phyloP scores from a whole-genome alignment of 2,888 invertebrate species.

The Heliconius cydno region DNA sequence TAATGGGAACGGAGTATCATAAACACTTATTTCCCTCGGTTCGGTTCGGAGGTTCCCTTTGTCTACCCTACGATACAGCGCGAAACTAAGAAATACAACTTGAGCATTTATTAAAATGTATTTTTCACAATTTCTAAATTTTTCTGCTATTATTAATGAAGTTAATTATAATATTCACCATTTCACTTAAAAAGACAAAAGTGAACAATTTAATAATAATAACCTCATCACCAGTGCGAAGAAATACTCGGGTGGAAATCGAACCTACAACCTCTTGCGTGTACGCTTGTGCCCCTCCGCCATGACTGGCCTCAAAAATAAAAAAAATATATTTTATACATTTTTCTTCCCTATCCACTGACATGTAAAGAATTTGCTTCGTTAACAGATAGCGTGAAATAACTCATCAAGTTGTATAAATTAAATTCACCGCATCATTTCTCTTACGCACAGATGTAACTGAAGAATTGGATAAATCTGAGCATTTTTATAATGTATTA shows the following conservation, averaged over 20 bases:
- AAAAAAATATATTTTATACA: background rate
- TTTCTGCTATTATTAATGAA: too few species aligned
- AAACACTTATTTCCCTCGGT: background rate
- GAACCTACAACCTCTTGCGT: too few species aligned
- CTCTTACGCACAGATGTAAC: conserved; percentile 61
- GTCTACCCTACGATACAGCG: background rate
- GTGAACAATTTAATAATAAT: too few species aligned
- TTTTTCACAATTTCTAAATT: background rate
- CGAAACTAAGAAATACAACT: too few species aligned
- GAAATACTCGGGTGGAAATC: too few species aligned
- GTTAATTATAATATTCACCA: too few species aligned
- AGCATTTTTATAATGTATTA: background rate
- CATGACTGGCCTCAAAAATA: too few species aligned
- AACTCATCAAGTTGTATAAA: conserved; percentile 63
- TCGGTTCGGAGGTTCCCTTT: background rate
- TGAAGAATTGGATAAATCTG: conserved; percentile 50
- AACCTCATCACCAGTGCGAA: too few species aligned
- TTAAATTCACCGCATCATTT: conserved; percentile 60
- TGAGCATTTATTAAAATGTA: background rate
- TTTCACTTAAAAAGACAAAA: too few species aligned
- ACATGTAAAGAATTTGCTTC: conserved; percentile 32
- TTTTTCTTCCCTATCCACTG: background rate
- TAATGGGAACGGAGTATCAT: background rate
- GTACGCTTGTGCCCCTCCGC: background rate
- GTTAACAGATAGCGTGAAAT: conserved; percentile 59